A percentile compares a stretch with the other conserved stretches of the same genome.
Conservation (phyloP, 1,140 invertebrate species). For the Ips nitidus region DNA sequence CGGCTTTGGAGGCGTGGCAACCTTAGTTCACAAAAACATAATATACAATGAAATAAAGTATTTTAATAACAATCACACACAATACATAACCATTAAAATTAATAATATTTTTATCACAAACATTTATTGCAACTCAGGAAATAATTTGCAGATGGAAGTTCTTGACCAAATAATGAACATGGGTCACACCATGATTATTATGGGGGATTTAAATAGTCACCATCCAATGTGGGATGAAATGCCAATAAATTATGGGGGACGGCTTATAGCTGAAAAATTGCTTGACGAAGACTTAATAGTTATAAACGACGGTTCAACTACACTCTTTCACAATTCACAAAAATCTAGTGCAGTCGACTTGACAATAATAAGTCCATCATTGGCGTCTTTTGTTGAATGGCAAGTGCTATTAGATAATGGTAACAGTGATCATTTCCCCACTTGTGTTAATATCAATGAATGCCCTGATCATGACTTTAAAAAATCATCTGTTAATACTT, state of each 20-base stretch:
- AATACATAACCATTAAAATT: not conserved
- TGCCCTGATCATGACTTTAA: not conserved
- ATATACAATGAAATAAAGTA: not conserved
- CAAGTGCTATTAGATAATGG: too few relatives aligned
- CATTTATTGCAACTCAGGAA: not conserved
- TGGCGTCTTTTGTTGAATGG: too few relatives aligned
- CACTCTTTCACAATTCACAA: not conserved
- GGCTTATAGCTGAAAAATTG: not conserved
- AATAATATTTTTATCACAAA: not conserved
- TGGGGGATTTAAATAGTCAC: not conserved
- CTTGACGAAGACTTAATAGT: not conserved
- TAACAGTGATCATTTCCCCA: not conserved
- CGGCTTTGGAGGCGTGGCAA: not conserved
- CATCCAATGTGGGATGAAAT: not conserved
- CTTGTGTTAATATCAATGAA: not conserved
- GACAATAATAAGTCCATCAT: too few relatives aligned
- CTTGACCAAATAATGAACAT: not conserved
- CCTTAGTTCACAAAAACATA: not conserved
- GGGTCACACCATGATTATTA: not conserved
- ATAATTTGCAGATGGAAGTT: not conserved
- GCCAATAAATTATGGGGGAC: not conserved
- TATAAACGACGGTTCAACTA: conserved; percentile 11
- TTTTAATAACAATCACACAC: not conserved
- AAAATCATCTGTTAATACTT: not conserved
- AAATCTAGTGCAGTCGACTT: not conserved